These are phyloP conservation scores for Ptychobarbus kaznakovi DNA, from an alignment of 2,797 vertebrate genomes.

Conservation along the genomic window DNA sequence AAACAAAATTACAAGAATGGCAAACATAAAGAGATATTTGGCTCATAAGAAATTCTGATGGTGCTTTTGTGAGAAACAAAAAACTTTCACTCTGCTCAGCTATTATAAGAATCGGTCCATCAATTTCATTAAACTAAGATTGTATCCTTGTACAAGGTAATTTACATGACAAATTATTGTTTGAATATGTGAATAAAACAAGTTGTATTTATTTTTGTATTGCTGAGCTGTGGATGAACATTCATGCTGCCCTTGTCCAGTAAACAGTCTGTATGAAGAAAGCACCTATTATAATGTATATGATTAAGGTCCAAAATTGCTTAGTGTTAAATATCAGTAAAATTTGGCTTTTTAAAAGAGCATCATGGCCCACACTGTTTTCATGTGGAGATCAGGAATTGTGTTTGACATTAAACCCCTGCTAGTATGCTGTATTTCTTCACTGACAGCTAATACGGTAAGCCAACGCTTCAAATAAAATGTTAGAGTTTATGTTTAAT, in stretches of 20 bases:
- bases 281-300: neutral
- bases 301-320: neutral
- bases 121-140: neutral
- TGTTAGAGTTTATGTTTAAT: neutral
- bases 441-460: neutral
- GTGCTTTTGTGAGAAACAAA: neutral
- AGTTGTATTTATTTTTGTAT: neutral
- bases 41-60: neutral
- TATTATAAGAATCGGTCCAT: neutral
- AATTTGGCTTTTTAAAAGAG: neutral
- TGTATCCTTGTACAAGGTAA: neutral
- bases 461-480: neutral
- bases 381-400: neutral
- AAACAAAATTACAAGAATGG: neutral
- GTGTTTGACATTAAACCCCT: neutral
- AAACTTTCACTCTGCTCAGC: neutral
- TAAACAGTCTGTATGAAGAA: neutral
- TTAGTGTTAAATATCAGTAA: neutral
- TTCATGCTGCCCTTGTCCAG: neutral
- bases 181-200: neutral
- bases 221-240: neutral
- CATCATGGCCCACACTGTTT: neutral
- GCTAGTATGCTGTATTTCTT: neutral
- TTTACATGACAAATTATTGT: neutral
- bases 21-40: neutral